These are phyloP conservation scores for Dermolepida albohirtum DNA, from an alignment of 2,888 invertebrate species.

Conservation along the genomic window DNA sequence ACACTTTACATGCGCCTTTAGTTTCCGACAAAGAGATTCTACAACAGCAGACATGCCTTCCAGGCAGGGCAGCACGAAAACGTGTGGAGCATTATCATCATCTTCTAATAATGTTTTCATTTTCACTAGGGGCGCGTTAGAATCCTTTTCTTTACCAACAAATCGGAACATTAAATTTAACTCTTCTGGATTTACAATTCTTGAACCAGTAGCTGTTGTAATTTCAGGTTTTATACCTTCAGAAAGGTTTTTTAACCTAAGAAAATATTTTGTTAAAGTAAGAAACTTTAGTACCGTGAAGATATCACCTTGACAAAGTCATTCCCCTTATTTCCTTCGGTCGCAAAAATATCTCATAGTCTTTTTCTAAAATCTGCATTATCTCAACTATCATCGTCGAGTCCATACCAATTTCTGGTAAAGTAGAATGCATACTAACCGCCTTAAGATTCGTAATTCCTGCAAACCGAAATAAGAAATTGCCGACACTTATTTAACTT, in stretches of 20 bases:
- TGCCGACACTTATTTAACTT: no score
- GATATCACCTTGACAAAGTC: conserved; percentile 75
- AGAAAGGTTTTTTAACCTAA: no score
- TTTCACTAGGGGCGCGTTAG: conserved; percentile 68
- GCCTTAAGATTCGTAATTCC: conserved; percentile 76
- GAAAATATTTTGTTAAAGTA: no score
- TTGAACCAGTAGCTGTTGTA: no score
- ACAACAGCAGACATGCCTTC: conserved; percentile 74
- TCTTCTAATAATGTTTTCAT: not conserved
- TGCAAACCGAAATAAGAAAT: not conserved
- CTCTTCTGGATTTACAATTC: no score
- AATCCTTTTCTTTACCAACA: no score
- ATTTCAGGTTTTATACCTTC: no score
- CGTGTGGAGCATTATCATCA: not conserved
- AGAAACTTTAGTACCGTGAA: no score
- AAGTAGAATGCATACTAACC: conserved; percentile 75
- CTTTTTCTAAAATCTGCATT: conserved; percentile 89
- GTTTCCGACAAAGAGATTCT: conserved; percentile 62
- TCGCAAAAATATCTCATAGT: conserved; percentile 87
- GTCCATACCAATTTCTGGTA: conserved; percentile 96
- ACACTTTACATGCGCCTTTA: conserved; percentile 64
- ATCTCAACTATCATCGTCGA: conserved; percentile 98
- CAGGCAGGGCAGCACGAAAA: conserved; percentile 72
- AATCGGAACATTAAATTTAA: no score
- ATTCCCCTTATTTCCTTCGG: conserved; percentile 87